A percentile compares a stretch with the other conserved stretches of the same genome.
These are phyloP conservation scores for Acleris emargana DNA, from an alignment of 2,888 invertebrate species.

Conservation along the genomic window DNA sequence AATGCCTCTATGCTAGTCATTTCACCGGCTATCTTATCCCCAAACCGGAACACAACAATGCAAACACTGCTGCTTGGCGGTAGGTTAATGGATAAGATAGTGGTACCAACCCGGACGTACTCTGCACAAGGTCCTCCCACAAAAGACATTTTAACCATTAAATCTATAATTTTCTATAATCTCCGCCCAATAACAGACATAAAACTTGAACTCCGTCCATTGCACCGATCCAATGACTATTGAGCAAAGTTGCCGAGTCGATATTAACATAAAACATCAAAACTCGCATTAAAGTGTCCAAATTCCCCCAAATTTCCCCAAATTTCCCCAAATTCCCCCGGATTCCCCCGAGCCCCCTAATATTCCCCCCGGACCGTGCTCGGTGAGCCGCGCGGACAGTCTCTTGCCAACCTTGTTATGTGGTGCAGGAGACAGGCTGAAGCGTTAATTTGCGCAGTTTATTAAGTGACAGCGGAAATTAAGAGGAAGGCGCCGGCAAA, in stretches of 20 bases:
- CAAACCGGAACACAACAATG: too few species aligned
- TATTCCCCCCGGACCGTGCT: slow-evolving; percentile 59
- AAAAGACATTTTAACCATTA: background rate
- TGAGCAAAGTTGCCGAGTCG: slow-evolving; percentile 63
- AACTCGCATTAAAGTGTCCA: slow-evolving; percentile 82
- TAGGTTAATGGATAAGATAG: too few species aligned
- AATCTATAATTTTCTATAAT: slow-evolving; percentile 10
- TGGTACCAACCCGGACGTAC: too few species aligned
- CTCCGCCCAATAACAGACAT: slow-evolving; percentile 6
- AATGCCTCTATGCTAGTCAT: too few species aligned
- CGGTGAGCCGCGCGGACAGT: slow-evolving; percentile 57
- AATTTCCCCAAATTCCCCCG: slow-evolving; percentile 55
- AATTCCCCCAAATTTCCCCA: slow-evolving; percentile 61
- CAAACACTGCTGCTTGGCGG: too few species aligned
- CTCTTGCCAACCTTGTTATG: slow-evolving; percentile 30
- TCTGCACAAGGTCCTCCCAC: too few species aligned
- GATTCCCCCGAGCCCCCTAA: slow-evolving; percentile 64
- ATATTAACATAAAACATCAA: slow-evolving; percentile 83
- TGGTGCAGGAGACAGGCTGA: slow-evolving; percentile 47
- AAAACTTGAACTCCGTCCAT: slow-evolving; percentile 27
- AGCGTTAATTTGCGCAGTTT: too few species aligned
- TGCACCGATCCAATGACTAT: slow-evolving; percentile 64
- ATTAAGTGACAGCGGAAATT: too few species aligned
- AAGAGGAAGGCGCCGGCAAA: too few species aligned
- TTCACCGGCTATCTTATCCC: too few species aligned